These are phyloP conservation scores for Heterochromis multidens DNA, from an alignment of 2,113 vertebrate genomes.

Conservation along the genomic window DNA sequence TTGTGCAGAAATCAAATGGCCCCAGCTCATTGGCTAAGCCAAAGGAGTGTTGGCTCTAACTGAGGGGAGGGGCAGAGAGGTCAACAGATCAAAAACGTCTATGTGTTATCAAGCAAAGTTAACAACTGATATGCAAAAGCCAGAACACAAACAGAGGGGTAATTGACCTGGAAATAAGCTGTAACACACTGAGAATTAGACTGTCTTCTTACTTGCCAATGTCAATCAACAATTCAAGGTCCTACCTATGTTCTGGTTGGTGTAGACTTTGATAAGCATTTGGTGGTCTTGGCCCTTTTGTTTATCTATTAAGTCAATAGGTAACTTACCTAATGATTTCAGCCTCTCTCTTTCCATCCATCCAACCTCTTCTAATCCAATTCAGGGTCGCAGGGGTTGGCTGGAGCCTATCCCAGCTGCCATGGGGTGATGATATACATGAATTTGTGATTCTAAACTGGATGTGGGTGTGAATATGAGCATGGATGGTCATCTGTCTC, in stretches of 20 bases:
- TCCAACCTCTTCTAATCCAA: neutral
- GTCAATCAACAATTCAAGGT: conserved; percentile 26
- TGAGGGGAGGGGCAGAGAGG: neutral
- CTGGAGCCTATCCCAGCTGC: neutral
- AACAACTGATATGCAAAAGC: neutral
- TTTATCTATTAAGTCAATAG: neutral
- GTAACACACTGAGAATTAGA: neutral
- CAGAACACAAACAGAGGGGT: conserved; percentile 24
- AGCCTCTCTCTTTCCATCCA: neutral
- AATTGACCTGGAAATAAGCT: neutral
- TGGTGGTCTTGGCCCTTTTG: neutral
- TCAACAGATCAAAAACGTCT: conserved; percentile 1
- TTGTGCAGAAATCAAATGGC: neutral
- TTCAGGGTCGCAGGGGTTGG: neutral
- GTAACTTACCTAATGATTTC: neutral
- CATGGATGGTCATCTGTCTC: neutral
- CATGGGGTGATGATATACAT: too few relatives aligned
- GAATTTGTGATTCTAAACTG: neutral
- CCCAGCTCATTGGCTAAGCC: conserved; percentile 51
- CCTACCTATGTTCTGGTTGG: neutral
- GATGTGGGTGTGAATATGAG: neutral
- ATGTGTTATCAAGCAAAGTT: conserved; percentile 15
- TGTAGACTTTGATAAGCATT: neutral
- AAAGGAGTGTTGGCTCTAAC: conserved; percentile 32
- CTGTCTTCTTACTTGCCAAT: neutral